A percentile compares a stretch with the other conserved stretches of the same genome.
phyloP scores from a whole-genome alignment of 2,888 invertebrate genomes.

The Drosophila longiperda region DNA sequence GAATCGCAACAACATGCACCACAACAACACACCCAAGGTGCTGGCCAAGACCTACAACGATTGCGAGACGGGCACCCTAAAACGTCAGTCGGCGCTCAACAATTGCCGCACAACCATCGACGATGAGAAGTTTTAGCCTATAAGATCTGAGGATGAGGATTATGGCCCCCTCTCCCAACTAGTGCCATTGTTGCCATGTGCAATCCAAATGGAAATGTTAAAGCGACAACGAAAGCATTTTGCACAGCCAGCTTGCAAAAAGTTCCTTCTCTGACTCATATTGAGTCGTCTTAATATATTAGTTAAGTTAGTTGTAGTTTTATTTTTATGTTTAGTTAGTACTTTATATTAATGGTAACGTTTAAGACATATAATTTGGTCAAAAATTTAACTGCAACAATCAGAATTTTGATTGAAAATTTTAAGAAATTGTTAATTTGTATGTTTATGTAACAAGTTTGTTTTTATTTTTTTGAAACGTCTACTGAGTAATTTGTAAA shows the following conservation, averaged over 20 bases:
- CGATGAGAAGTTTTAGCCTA: conserved; percentile 84
- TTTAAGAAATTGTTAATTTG: conserved; percentile 16
- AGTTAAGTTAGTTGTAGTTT: conserved; percentile 18
- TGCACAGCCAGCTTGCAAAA: conserved; percentile 63
- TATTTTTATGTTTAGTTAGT: conserved; percentile 25
- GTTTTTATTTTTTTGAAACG: conserved; percentile 2
- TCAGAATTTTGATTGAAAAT: not conserved
- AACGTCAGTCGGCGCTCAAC: conserved; percentile 89
- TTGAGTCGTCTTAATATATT: conserved; percentile 64
- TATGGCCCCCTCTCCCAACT: conserved; percentile 12
- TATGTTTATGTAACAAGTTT: conserved; percentile 5
- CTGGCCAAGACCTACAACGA: conserved; percentile 90
- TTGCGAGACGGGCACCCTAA: conserved; percentile 91
- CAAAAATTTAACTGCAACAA: not conserved
- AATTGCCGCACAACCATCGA: conserved; percentile 86
- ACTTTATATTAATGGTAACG: conserved; percentile 1
- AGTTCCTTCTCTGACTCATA: conserved; percentile 77
- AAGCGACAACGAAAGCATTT: conserved; percentile 56
- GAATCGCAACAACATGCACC: conserved; percentile 87
- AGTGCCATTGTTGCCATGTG: conserved; percentile 67
- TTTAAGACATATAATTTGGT: conserved; percentile 16
- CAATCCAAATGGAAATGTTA: conserved; percentile 52
- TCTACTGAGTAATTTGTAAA: conserved; percentile 8
- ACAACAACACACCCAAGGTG: conserved; percentile 89
- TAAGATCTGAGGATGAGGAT: conserved; percentile 12